These are phyloP conservation scores for Meta bourneti DNA, from an alignment of 2,888 invertebrate species.

Conservation along the genomic window DNA sequence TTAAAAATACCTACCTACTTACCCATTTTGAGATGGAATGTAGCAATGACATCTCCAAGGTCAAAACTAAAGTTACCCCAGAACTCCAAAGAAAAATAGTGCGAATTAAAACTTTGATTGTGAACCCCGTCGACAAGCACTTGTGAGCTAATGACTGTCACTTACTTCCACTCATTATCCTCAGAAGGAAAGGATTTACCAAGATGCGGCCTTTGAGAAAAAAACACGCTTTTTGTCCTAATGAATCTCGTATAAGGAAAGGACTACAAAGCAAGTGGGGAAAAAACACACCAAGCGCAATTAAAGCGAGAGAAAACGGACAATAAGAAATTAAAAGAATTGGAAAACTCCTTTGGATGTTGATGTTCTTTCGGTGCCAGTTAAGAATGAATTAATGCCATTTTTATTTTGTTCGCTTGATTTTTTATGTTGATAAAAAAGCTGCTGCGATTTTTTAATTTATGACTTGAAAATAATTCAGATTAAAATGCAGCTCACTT, in stretches of 20 bases:
- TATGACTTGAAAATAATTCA: background rate
- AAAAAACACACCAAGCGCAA: constrained; percentile 6
- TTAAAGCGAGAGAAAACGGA: constrained; percentile 18
- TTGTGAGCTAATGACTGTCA: constrained; percentile 4
- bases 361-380: background rate
- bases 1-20: no score
- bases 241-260: background rate
- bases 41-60: no score
- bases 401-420: background rate
- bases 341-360: background rate
- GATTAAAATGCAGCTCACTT: background rate
- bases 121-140: background rate
- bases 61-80: no score
- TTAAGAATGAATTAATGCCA: background rate
- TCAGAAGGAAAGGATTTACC: constrained; percentile 9
- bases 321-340: constrained; percentile 27
- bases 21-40: no score
- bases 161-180: constrained; percentile 8
- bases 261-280: background rate
- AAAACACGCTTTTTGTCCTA: background rate
- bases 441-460: background rate
- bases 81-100: background rate
- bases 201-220: background rate
- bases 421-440: background rate
- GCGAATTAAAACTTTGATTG: background rate